A percentile compares a stretch with the other conserved stretches of the same genome.
These are phyloP conservation scores for Herpailurus yagouaroundi DNA, from an alignment of 2,113 vertebrate genomes.

Conservation along the genomic window DNA sequence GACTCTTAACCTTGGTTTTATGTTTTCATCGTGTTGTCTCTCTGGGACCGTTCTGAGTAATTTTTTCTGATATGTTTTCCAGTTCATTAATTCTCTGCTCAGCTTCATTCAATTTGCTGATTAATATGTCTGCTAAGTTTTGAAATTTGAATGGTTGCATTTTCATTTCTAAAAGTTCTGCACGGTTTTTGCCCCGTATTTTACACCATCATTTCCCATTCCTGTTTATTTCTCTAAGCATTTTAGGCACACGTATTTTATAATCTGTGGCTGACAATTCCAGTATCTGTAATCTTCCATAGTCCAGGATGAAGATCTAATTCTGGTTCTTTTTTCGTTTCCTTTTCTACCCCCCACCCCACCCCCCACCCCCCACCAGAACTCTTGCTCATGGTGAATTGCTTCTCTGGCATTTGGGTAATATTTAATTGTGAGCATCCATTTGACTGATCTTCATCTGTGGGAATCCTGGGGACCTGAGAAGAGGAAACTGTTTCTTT, in stretches of 20 bases:
- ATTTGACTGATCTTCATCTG: not conserved
- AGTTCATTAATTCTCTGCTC: not conserved
- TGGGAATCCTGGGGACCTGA: not conserved
- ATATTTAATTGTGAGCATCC: accelerated
- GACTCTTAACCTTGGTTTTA: not conserved
- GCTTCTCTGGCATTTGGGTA: not conserved
- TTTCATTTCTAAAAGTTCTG: not conserved
- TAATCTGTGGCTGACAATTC: not conserved
- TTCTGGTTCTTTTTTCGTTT: not conserved
- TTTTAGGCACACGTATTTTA: not conserved
- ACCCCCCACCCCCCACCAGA: too few relatives aligned
- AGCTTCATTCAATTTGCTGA: not conserved
- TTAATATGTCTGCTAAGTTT: not conserved
- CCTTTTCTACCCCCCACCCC: accelerated
- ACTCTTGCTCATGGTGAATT: not conserved
- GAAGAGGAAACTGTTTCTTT: not conserved
- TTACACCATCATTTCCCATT: not conserved
- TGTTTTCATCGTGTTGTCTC: not conserved
- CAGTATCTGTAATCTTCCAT: not conserved
- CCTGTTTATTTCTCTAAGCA: not conserved
- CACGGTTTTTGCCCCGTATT: not conserved
- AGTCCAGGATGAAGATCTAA: not conserved
- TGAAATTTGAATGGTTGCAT: not conserved
- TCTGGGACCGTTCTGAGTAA: not conserved
- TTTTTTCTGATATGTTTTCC: slow-evolving; percentile 26